Percentiles rank a stretch among this genome's conserved stretches.
Evolutionary conservation across 1,140 invertebrate species (phyloP).

Genomic region (Leguminivora glycinivorella): DNA sequence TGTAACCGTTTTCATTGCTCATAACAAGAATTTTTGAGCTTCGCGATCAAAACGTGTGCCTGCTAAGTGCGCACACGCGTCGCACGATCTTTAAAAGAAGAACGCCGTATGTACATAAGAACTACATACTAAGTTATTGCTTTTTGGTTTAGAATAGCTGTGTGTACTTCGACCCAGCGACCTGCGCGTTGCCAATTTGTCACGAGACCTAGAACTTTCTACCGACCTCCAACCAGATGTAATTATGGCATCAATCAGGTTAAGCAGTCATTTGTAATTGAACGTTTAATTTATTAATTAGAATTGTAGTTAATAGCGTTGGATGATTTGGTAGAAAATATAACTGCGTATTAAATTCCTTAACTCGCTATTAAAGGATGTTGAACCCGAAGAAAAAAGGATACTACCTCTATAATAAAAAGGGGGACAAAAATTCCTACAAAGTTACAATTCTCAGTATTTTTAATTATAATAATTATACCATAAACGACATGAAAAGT

Average conservation of each 20-base stretch:
- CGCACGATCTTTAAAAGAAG: neutral
- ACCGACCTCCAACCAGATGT: conserved; percentile 29
- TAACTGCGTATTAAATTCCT: too few relatives aligned
- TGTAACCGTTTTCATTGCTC: neutral
- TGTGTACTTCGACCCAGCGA: conserved; percentile 38
- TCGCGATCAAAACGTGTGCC: neutral
- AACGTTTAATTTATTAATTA: neutral
- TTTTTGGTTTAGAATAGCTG: neutral
- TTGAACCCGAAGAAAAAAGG: too few relatives aligned
- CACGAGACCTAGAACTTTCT: conserved; percentile 48
- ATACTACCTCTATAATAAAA: too few relatives aligned
- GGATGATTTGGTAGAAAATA: neutral
- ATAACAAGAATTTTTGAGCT: neutral
- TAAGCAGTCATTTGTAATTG: neutral
- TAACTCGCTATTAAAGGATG: neutral
- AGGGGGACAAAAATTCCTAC: too few relatives aligned
- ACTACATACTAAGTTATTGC: neutral
- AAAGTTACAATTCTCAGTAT: too few relatives aligned
- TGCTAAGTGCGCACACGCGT: conserved; percentile 5
- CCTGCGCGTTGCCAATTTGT: conserved; percentile 51
- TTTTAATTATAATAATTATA: too few relatives aligned
- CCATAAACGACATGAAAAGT: too few relatives aligned
- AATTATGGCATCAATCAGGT: conserved; percentile 23
- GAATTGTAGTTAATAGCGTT: neutral
- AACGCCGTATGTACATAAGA: neutral